A percentile compares a stretch with the other conserved stretches of the same genome.
phyloP scores from a whole-genome alignment of 2,888 invertebrate species.

The Rhynchonema sp. region DNA sequence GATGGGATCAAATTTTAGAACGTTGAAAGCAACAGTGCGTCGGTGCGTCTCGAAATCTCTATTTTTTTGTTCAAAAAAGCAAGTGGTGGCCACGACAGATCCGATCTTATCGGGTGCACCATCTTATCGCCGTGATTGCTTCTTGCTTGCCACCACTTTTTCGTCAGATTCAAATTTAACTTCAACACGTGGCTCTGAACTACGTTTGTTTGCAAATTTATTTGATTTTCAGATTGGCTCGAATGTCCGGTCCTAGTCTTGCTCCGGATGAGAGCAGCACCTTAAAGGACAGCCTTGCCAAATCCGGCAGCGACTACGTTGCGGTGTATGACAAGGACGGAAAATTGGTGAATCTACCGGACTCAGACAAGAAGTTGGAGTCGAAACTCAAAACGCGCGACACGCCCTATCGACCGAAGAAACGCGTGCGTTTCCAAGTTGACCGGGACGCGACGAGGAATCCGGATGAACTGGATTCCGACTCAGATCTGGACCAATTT shows the following conservation, averaged over 20 bases:
- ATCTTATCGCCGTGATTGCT: too few species aligned
- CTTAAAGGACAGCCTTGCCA: conserved; percentile 10
- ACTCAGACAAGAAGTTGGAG: not conserved
- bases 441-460: not conserved
- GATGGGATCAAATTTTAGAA: too few species aligned
- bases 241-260: conserved; percentile 17
- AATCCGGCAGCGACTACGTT: conserved; percentile 5
- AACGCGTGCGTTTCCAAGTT: not conserved
- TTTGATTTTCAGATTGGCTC: conserved; percentile 38
- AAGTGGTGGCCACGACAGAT: too few species aligned
- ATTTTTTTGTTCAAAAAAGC: too few species aligned
- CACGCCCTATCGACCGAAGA: too few species aligned
- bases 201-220: not conserved
- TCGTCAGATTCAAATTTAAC: too few species aligned
- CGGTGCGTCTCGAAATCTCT: too few species aligned
- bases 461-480: not conserved
- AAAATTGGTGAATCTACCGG: not conserved
- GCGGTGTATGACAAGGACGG: not conserved
- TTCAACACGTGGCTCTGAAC: too few species aligned
- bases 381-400: too few species aligned
- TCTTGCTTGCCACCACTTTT: too few species aligned
- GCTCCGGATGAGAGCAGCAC: not conserved
- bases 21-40: too few species aligned
- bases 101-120: too few species aligned
- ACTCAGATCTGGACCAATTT: not conserved